phyloP scores from a whole-genome alignment of 2,797 vertebrate genomes.

The Delichon dasypus region DNA sequence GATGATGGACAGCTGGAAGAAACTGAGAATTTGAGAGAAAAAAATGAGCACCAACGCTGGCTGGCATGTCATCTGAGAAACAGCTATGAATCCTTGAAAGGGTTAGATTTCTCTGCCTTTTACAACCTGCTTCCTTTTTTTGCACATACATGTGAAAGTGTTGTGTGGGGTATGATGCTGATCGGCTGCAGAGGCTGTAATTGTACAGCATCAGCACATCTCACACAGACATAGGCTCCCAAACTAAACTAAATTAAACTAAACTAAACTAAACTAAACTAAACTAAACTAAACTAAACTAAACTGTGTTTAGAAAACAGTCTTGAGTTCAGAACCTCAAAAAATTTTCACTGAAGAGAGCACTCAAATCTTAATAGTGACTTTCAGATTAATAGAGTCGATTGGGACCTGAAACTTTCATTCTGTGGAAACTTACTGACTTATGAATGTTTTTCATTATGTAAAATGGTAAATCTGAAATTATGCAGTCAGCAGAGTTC shows the following conservation, averaged over 20 bases:
- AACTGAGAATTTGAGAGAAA: neutral
- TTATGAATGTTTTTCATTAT: neutral
- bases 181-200: neutral
- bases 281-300: no score
- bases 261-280: no score
- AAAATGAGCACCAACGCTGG: neutral
- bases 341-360: neutral
- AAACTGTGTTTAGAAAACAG: neutral
- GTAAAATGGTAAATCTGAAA: neutral
- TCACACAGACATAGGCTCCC: neutral
- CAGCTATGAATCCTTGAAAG: neutral
- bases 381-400: neutral
- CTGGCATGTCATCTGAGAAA: neutral
- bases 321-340: neutral
- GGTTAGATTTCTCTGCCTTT: neutral
- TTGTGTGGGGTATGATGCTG: neutral
- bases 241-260: no score
- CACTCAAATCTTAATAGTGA: neutral
- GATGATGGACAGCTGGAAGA: neutral
- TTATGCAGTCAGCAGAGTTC: neutral
- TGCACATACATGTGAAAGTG: neutral
- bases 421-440: neutral
- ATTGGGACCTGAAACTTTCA: neutral
- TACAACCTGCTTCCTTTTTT: neutral
- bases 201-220: neutral